phyloP scores from a whole-genome alignment of 2,888 invertebrate species.

The Mechanitis messenoides region DNA sequence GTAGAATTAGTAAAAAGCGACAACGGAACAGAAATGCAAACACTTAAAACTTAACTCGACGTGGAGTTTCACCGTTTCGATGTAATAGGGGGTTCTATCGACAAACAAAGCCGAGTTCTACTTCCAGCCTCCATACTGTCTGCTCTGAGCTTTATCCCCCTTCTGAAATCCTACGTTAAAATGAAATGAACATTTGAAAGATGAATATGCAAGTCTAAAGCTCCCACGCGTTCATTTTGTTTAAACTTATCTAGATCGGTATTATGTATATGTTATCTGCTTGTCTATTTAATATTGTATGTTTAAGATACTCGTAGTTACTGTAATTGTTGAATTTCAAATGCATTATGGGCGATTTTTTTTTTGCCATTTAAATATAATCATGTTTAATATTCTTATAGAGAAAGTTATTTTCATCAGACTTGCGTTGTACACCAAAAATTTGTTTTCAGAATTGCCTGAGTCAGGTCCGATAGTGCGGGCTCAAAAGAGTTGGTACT shows the following conservation, averaged over 20 bases:
- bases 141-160: conserved; percentile 57
- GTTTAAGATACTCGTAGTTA: too few relatives aligned
- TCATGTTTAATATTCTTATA: too few relatives aligned
- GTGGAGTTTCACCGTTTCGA: conserved; percentile 49
- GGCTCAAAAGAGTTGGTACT: conserved; percentile 81
- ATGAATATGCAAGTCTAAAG: conserved; percentile 63
- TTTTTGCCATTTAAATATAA: too few relatives aligned
- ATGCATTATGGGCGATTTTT: too few relatives aligned
- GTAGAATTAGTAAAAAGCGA: conserved; percentile 72
- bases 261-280: conserved; percentile 34
- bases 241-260: conserved; percentile 45
- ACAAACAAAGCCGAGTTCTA: conserved; percentile 64
- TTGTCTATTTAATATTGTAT: conserved; percentile 8
- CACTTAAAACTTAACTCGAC: conserved; percentile 70
- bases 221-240: conserved; percentile 36
- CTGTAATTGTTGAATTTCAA: too few relatives aligned
- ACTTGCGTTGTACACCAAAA: conserved; percentile 4
- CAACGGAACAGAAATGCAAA: conserved; percentile 69
- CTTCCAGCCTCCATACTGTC: conserved; percentile 54
- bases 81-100: conserved; percentile 62
- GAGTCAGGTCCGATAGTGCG: conserved; percentile 78
- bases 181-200: conserved; percentile 55
- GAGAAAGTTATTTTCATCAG: too few relatives aligned
- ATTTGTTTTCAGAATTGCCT: conserved; percentile 74
- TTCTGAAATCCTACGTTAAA: conserved; percentile 51